phyloP scores from a whole-genome alignment of 2,888 invertebrate species.

The Vesta saturnalis region DNA sequence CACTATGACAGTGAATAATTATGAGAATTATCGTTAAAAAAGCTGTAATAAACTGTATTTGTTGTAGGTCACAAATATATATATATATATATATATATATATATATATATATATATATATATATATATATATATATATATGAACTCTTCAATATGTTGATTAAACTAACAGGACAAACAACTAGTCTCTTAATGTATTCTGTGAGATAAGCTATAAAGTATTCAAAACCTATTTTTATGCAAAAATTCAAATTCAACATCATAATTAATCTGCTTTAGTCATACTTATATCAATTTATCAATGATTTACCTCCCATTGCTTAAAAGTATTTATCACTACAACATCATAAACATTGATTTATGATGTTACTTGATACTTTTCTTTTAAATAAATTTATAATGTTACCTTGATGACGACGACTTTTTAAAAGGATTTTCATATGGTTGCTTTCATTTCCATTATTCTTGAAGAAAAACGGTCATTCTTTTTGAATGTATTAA shows the following conservation, averaged over 20 bases:
- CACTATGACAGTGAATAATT: too few species aligned
- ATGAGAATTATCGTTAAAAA: too few species aligned
- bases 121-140: too few species aligned
- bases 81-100: too few species aligned
- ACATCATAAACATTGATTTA: constrained; percentile 13
- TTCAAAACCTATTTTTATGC: constrained; percentile 1
- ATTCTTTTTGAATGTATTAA: too few species aligned
- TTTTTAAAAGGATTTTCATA: neutral
- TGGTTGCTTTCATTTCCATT: neutral
- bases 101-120: too few species aligned
- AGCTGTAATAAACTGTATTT: too few species aligned
- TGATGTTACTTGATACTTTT: neutral
- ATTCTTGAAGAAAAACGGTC: too few species aligned
- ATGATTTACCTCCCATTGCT: constrained; percentile 1
- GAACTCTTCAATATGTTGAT: neutral
- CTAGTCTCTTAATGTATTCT: neutral
- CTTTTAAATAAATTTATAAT: neutral
- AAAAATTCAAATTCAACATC: neutral
- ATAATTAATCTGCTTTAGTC: neutral
- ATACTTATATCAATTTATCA: neutral
- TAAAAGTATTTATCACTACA: constrained; percentile 3
- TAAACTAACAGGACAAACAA: neutral
- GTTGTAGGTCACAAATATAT: too few species aligned
- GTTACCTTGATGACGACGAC: neutral
- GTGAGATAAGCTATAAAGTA: neutral